phyloP scores from a whole-genome alignment of 2,797 vertebrate species.

The Pterois miles region DNA sequence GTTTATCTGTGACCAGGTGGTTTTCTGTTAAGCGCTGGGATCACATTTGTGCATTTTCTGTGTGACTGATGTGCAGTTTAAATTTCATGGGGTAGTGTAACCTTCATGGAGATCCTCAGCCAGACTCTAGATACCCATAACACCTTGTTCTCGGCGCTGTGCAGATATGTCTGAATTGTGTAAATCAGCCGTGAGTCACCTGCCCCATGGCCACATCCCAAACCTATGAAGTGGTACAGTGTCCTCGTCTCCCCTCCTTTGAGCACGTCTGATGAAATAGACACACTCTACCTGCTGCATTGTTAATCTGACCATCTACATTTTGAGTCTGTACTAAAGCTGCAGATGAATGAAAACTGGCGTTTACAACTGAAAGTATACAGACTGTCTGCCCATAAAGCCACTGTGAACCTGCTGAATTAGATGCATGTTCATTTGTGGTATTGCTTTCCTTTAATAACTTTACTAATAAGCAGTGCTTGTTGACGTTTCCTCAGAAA shows the following conservation, averaged over 20 bases:
- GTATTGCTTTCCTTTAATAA: not conserved
- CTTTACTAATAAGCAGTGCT: not conserved
- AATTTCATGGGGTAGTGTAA: constrained; percentile 16
- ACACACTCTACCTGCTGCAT: not conserved
- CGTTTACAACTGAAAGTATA: not conserved
- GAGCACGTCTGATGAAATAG: constrained; percentile 21
- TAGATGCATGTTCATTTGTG: constrained; percentile 11
- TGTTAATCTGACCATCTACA: constrained; percentile 3
- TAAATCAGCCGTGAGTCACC: constrained; percentile 30
- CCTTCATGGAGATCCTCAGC: constrained; percentile 12
- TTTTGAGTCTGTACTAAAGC: not conserved
- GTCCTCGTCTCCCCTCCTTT: constrained; percentile 18
- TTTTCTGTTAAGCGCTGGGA: constrained; percentile 11
- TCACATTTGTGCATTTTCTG: constrained; percentile 28
- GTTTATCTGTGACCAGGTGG: constrained; percentile 42
- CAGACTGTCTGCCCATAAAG: not conserved
- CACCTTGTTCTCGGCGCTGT: constrained; percentile 4
- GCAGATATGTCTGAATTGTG: constrained; percentile 4
- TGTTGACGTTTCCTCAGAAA: not conserved
- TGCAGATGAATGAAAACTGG: not conserved
- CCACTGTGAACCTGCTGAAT: not conserved
- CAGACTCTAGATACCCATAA: constrained; percentile 3
- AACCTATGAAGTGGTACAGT: constrained; percentile 4
- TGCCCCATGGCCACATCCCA: constrained; percentile 11
- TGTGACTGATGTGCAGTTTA: constrained; percentile 30